Conservation (phyloP, 2,888 invertebrate species). For the Watsonalla cultraria region DNA sequence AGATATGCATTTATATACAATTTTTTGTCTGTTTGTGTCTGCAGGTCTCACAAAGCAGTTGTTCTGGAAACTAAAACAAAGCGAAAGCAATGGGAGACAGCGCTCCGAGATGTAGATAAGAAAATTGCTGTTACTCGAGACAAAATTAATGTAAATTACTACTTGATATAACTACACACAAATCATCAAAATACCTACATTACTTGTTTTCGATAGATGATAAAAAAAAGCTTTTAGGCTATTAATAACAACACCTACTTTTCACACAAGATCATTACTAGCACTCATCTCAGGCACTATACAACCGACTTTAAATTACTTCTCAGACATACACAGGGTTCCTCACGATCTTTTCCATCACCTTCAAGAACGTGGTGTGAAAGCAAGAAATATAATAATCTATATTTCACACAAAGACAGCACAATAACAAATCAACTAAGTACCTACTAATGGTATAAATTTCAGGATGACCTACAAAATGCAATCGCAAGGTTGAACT, state of each 20-base stretch:
- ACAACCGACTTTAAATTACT: no score
- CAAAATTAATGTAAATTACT: constrained; percentile 45
- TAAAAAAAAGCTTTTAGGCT: no score
- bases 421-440: background rate
- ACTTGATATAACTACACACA: constrained; percentile 6
- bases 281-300: no score
- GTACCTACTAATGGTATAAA: background rate
- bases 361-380: no score
- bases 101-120: constrained; percentile 40
- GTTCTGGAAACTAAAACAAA: constrained; percentile 35
- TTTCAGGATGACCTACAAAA: constrained; percentile 49
- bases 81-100: constrained; percentile 32
- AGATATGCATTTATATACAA: background rate
- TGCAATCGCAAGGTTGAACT: constrained; percentile 46
- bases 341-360: no score
- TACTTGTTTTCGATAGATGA: no score
- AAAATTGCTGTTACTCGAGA: constrained; percentile 55
- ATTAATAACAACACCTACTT: no score
- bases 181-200: constrained; percentile 2
- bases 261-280: no score
- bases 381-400: background rate
- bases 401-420: background rate
- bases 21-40: constrained; percentile 5
- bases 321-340: no score
- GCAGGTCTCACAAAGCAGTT: constrained; percentile 36